Evolutionary conservation across 2,113 vertebrate genomes (phyloP), one percentile per base, ranked within the genome.

Genomic region (Pterocles gutturalis): DNA sequence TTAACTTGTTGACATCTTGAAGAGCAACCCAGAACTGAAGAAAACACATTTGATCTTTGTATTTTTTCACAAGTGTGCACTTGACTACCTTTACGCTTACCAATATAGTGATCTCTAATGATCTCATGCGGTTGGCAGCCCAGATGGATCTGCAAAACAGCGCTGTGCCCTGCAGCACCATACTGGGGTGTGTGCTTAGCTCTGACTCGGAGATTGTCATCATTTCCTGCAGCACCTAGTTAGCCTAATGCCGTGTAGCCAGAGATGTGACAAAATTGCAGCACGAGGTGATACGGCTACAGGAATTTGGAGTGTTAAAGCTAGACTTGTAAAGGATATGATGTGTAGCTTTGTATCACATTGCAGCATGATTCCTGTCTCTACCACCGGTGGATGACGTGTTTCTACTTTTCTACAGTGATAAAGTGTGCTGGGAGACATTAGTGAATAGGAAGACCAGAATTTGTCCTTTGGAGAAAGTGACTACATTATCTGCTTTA

Each of bases 151-250:
- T 81, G 64, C 31, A 66, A 94, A 93, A 34, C 85, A 94, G 76
- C 51, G 0, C 76, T 20, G 69, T 94, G 71, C 92, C 96, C 90
- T 86, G 54, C 85, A 92, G 92, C 88, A 71, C 90, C 1, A 4
- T 94, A 73, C 71, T 64, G 73, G 83, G 90, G 77, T 92, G 86
- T 94, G 71, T 90, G 57, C 54, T 72, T 29, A 24, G 53, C 31
- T 85, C 45, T 96, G 95, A 97, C 86, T 96, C n/a, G 28, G 54
- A 78, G 87, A 51, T 87, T 65, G 36, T 94, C 48, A 86, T 93
- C 53, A 53, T 93, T 97, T 97, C 96, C 95, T 93, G 89, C 49
- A 84, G 77, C 29, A 84, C n/a, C 90, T 82, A 24, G 26, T 90
- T 79, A 89, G 31, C 49, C 28, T 69, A 69, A 57, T 62, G 72